phyloP scores from a whole-genome alignment of 1,140 invertebrate genomes.

The Drosophila tsacasi region DNA sequence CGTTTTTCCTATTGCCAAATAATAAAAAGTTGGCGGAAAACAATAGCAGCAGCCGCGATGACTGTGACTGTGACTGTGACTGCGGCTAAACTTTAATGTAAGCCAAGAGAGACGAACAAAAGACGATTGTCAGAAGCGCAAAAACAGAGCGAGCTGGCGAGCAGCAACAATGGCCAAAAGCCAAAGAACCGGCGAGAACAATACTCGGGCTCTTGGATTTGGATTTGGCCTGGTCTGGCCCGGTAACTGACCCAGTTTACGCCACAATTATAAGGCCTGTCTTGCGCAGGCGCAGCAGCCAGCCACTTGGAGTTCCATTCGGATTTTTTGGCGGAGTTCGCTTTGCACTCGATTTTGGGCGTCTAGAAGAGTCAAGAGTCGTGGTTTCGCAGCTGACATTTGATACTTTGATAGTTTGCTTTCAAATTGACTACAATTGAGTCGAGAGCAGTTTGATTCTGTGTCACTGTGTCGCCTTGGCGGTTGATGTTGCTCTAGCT shows the following conservation, averaged over 20 bases:
- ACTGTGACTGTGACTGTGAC: constrained; percentile 29
- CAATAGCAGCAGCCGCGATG: constrained; percentile 58
- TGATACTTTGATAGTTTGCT: constrained; percentile 81
- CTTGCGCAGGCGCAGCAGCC: constrained; percentile 65
- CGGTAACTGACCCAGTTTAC: constrained; percentile 73
- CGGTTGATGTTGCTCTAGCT: constrained; percentile 24
- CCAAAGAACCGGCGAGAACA: constrained; percentile 35
- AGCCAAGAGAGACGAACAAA: constrained; percentile 48
- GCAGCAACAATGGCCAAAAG: constrained; percentile 26
- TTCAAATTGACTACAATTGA: constrained; percentile 82
- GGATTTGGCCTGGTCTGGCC: constrained; percentile 38
- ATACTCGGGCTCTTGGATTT: constrained; percentile 43
- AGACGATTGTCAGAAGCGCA: constrained; percentile 61
- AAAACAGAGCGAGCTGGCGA: constrained; percentile 41
- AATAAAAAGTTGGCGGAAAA: constrained; percentile 56
- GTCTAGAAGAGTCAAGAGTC: constrained; percentile 54
- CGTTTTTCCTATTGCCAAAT: constrained; percentile 66
- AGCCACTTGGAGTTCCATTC: constrained; percentile 25
- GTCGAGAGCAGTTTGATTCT: constrained; percentile 61
- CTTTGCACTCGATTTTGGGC: constrained; percentile 67
- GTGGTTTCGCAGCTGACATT: constrained; percentile 67
- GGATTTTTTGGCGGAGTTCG: constrained; percentile 24
- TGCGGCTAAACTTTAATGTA: constrained; percentile 67
- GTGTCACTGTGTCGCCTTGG: constrained; percentile 72
- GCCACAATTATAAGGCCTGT: constrained; percentile 76